These are phyloP conservation scores for Piezodorus guildinii DNA, from an alignment of 1,140 invertebrate genomes.

Conservation along the genomic window DNA sequence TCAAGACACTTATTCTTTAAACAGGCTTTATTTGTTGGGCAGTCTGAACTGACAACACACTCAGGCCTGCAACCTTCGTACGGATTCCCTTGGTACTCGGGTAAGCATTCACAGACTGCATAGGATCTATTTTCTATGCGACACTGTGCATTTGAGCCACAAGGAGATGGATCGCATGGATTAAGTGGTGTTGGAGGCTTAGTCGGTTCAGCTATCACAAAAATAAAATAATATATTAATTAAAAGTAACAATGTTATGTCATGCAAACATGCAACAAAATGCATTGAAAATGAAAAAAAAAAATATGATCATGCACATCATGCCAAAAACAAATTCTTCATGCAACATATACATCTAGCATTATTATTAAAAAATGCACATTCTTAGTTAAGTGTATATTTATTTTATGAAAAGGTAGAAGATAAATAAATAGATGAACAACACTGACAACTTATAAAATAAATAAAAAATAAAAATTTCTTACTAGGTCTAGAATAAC, in stretches of 20 bases:
- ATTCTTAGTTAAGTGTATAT: too few relatives aligned
- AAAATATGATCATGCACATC: not conserved
- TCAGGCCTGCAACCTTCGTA: conserved; percentile 62
- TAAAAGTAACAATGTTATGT: not conserved
- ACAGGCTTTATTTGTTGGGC: conserved; percentile 61
- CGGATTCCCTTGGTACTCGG: conserved; percentile 68
- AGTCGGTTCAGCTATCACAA: conserved; percentile 14
- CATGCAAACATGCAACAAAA: conserved; percentile 7
- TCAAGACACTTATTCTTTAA: conserved; percentile 67
- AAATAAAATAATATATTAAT: not conserved
- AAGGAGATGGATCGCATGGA: conserved; percentile 59
- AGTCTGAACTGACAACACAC: conserved; percentile 68
- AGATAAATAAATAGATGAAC: not conserved
- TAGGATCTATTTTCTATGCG: conserved; percentile 37
- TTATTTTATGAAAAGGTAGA: not conserved
- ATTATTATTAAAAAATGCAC: too few relatives aligned
- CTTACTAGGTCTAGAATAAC: conserved; percentile 39
- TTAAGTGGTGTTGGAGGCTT: conserved; percentile 29
- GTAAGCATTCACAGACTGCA: conserved; percentile 54
- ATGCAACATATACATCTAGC: conserved; percentile 2
- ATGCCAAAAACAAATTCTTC: conserved; percentile 5
- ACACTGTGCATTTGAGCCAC: conserved; percentile 59
- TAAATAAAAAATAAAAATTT: conserved; percentile 36
- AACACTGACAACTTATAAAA: conserved; percentile 25
- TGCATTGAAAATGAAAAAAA: conserved; percentile 3